phyloP scores from a whole-genome alignment of 1,140 invertebrate genomes.

The Atta colombica region DNA sequence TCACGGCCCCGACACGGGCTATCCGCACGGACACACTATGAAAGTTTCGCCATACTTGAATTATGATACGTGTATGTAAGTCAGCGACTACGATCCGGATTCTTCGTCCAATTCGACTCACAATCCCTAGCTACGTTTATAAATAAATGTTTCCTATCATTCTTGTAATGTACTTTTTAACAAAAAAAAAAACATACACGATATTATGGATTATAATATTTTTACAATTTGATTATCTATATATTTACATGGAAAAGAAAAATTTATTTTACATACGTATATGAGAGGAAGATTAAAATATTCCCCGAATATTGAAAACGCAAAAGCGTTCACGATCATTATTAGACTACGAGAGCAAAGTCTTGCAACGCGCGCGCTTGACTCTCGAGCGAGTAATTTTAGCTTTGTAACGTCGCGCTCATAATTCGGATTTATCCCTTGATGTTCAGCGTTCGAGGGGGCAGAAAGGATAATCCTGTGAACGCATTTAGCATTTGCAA shows the following conservation, averaged over 20 bases:
- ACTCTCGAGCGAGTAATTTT: constrained; percentile 29
- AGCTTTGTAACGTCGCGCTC: constrained; percentile 14
- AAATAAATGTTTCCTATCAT: not conserved
- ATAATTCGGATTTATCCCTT: constrained; percentile 36
- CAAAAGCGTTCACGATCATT: not conserved
- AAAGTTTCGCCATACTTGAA: constrained; percentile 66
- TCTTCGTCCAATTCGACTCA: not conserved
- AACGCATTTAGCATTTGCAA: constrained; percentile 47
- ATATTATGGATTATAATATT: not conserved
- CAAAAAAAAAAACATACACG: too few species aligned
- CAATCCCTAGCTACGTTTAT: not conserved
- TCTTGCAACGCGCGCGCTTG: constrained; percentile 6
- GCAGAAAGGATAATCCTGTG: constrained; percentile 40
- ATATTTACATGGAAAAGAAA: not conserved
- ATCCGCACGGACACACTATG: constrained; percentile 13
- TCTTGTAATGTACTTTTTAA: not conserved
- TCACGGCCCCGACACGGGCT: constrained; percentile 48
- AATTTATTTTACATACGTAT: too few species aligned
- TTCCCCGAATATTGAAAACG: not conserved
- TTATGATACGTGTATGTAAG: constrained; percentile 51
- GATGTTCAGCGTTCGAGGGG: constrained; percentile 10
- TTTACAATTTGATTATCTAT: not conserved
- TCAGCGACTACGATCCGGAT: constrained; percentile 30
- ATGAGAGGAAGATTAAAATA: not conserved
- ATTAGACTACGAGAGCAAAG: not conserved